Base-by-base conservation (phyloP, 2,888 invertebrate species). In the Amphipyra tragopoginis region DNA sequence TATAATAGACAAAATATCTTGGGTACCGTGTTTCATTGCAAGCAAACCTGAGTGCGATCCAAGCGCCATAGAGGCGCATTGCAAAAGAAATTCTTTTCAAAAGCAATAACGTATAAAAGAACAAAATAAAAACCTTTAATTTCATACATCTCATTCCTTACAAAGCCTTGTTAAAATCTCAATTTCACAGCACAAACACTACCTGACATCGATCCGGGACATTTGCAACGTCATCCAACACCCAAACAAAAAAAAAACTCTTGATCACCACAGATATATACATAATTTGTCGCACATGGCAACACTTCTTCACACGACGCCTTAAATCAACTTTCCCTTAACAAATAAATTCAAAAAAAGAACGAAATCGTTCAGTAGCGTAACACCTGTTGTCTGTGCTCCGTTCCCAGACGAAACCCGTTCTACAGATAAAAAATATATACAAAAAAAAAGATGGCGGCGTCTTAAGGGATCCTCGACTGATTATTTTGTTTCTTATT, bases 371-470 rank as follows among this genome's bases (percentile, higher is more conserved):
- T 82, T 83, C 88, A 82, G 90, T 87, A 89, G 90, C 87, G 83
- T 82, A 87, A 85, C 93, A 93, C 93, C 93, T 92, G 93, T 92
- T 90, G 89, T 89, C 83, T 83, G 73, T 81, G 79, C 84, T 73
- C 82, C 79, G 85, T 91, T 93, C 92, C 91, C 93, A 92, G 84
- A 77, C 85, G 83, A 83, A 91, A 92, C 92, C 85, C 65, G 92
- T 92, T 92, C 55, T n/a, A 66, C 86, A 81, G 77, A 81, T 82
- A 88, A 89, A 88, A 88, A 88, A 82, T 77, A 61, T 69, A 75
- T 21, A 42, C 53, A 33, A 48, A 62, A 81, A 84, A 85, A 87
- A 90, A 87, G 73, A 83, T 83, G 84, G 83, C 82, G 72, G 83
- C 78, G 64, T 75, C 79, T 76, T 72, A 72, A 75, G 80, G 80